Percentiles rank a stretch among this genome's conserved stretches.
Evolutionary conservation across 1,140 invertebrate species (phyloP).

Genomic region (Drosophila suzukii): DNA sequence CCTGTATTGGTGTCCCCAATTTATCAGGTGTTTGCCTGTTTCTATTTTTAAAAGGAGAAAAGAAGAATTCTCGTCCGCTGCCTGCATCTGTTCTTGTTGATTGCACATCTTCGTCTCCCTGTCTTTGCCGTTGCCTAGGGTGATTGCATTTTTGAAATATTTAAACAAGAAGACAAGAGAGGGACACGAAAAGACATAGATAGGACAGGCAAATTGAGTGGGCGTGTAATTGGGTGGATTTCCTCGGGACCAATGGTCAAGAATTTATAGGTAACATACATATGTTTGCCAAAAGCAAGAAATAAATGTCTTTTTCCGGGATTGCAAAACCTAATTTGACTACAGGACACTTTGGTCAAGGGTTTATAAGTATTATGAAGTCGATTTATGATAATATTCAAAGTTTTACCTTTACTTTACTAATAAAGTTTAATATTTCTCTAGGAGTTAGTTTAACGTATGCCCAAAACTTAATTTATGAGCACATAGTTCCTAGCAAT

Average conservation of each 20-base stretch:
- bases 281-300: neutral
- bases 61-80: conserved; percentile 22
- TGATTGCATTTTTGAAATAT: conserved; percentile 70
- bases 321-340: neutral
- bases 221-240: conserved; percentile 30
- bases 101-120: conserved; percentile 18
- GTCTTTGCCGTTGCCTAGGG: conserved; percentile 17
- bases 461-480: neutral
- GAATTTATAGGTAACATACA: neutral
- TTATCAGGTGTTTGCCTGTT: conserved; percentile 77
- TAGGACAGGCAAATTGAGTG: conserved; percentile 21
- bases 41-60: conserved; percentile 30
- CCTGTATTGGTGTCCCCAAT: conserved; percentile 60
- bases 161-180: conserved; percentile 48
- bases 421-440: too few species aligned
- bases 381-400: too few species aligned
- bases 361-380: too few species aligned
- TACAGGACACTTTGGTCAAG: too few species aligned
- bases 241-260: conserved; percentile 21
- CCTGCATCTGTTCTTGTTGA: conserved; percentile 33
- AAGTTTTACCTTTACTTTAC: too few species aligned
- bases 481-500: neutral
- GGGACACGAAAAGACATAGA: conserved; percentile 4
- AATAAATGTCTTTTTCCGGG: neutral
- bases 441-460: too few species aligned